These are phyloP conservation scores for Syngnathus typhle DNA, from an alignment of 2,113 vertebrate genomes.

Conservation along the genomic window DNA sequence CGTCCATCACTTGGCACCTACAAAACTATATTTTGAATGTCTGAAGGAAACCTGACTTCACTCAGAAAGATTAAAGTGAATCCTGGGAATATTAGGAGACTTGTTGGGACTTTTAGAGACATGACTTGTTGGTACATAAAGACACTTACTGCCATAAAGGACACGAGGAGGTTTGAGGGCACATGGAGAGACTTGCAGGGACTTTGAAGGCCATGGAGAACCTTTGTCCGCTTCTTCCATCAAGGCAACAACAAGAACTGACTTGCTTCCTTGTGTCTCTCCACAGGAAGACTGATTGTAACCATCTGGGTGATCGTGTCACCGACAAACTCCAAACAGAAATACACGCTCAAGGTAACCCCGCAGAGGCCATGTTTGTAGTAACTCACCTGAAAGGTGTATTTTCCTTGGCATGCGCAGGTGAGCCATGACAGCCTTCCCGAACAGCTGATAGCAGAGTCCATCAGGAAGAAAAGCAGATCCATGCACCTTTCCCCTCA, in stretches of 20 bases:
- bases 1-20: background rate
- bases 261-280: slow-evolving; percentile 13
- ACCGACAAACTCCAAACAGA: slow-evolving; percentile 77
- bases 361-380: background rate
- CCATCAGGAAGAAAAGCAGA: slow-evolving; percentile 75
- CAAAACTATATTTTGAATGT: no score
- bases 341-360: slow-evolving; percentile 73
- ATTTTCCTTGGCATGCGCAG: slow-evolving; percentile 13
- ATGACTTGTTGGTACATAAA: background rate
- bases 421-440: slow-evolving; percentile 69
- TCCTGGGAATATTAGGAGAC: background rate
- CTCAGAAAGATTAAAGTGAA: background rate
- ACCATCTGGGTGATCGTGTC: slow-evolving; percentile 79
- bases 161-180: background rate
- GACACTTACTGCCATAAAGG: background rate
- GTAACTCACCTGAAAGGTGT: background rate
- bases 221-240: background rate
- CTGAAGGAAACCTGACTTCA: background rate
- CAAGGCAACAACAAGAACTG: background rate
- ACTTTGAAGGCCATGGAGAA: background rate
- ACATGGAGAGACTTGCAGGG: background rate
- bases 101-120: background rate
- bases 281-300: slow-evolving; percentile 70
- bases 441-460: slow-evolving; percentile 75
- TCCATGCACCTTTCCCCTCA: slow-evolving; percentile 76